Evolutionary conservation across 2,888 invertebrate genomes (phyloP).

Genomic region (Eupeodes luniger): DNA sequence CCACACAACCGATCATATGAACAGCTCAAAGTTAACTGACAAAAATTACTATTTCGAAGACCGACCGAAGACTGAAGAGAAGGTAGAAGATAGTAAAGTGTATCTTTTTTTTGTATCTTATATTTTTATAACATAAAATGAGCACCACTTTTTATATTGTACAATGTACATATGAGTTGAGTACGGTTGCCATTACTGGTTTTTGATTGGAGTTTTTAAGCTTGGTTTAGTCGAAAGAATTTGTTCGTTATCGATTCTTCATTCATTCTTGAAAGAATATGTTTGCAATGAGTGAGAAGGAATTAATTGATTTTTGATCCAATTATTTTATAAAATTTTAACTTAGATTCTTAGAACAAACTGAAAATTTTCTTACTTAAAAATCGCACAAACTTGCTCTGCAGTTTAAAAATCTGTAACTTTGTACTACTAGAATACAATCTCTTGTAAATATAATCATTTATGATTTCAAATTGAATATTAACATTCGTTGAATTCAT

Average conservation of each 20-base stretch:
- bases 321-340: no score
- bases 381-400: no score
- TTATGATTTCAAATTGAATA: no score
- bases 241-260: neutral
- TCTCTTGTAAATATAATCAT: no score
- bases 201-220: neutral
- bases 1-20: conserved; percentile 34
- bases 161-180: neutral
- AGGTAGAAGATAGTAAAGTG: neutral
- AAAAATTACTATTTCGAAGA: conserved; percentile 1
- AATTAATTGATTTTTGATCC: no score
- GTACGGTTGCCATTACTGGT: neutral
- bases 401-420: no score
- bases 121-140: conserved; percentile 36
- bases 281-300: no score
- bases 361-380: no score
- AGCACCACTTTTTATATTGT: conserved; percentile 6
- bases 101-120: conserved; percentile 48
- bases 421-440: no score
- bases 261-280: neutral
- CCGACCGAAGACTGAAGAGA: conserved; percentile 28
- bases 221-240: neutral
- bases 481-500: no score
- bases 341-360: no score
- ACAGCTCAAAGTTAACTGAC: conserved; percentile 38